Evolutionary conservation across 1,140 invertebrate genomes (phyloP), one percentile per base, ranked within the genome.

Genomic region (Lordiphosa collinella): DNA sequence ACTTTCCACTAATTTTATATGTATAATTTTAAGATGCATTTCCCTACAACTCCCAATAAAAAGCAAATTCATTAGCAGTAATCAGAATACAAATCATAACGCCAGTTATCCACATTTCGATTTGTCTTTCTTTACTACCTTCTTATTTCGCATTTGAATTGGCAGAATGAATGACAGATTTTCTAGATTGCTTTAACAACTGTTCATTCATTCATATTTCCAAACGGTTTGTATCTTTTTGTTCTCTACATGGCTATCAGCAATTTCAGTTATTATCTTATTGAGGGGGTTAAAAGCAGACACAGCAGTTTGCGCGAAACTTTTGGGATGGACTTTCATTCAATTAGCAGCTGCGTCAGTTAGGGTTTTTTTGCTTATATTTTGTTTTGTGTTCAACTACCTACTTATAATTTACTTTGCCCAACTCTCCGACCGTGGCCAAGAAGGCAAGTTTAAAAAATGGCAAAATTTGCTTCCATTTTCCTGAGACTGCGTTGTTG

Each of bases 391-490:
- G 25, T 48, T 76, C 59, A 52, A 60, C 64, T 76, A 22, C 18
- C 6, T 22, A 22, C 18, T 22, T 22, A 22, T 22, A 22, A 22
- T 22, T 5, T 76, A 58, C 78, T 68, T 68, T 56, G 61, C 16
- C 51, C 49, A 52, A 58, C 40, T 34, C 9, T 13, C 31, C 5
- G 8, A 10, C 14, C 9, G 18, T 14, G 13, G 8, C 11, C 9
- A 38, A 40, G 35, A 44, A 22, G 18, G 43, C 36, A 53, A 9
- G 14, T 13, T 11, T 43, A 44, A 29, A 13, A 25, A 29, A 44
- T 44, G 13, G 25, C 57, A 48, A 75, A 82, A 82, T 82, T 78
- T 72, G 66, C 70, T 72, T 84, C 52, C 72, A 70, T 64, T 72
- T 72, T 64, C 65, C 68, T 69, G 68, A 54, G 54, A 46, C 54